phyloP scores from a whole-genome alignment of 2,888 invertebrate species.

The Nomada ruficornis region DNA sequence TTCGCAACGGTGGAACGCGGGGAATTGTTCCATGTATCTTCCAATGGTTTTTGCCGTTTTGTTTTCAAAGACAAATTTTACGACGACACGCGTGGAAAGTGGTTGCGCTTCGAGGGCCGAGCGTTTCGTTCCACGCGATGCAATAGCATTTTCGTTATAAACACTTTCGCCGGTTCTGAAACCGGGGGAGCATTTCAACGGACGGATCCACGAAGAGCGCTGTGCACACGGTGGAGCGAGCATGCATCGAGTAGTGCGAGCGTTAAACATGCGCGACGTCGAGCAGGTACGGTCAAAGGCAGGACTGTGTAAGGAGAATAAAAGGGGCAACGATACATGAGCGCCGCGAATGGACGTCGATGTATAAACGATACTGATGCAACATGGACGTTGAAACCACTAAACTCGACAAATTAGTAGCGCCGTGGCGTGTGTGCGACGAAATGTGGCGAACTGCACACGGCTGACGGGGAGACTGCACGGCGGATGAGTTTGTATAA shows the following conservation, averaged over 20 bases:
- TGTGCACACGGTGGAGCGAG: not conserved
- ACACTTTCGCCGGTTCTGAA: not conserved
- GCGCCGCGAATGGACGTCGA: constrained; percentile 25
- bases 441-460: not conserved
- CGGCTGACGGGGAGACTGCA: not conserved
- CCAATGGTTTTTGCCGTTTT: not conserved
- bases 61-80: not conserved
- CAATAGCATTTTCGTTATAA: not conserved
- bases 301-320: constrained; percentile 8
- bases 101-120: not conserved
- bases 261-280: constrained; percentile 17
- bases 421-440: constrained; percentile 8
- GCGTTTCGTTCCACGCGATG: not conserved
- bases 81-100: not conserved
- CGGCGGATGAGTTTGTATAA: constrained; percentile 4
- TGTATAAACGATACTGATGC: constrained; percentile 40
- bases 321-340: not conserved
- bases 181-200: constrained; percentile 2
- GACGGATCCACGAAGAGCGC: not conserved
- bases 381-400: constrained; percentile 6
- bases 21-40: not conserved
- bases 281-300: not conserved
- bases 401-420: constrained; percentile 28
- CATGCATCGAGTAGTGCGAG: constrained; percentile 20
- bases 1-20: not conserved